phyloP scores from a whole-genome alignment of 1,140 invertebrate species.

The Drosophila cardini region DNA sequence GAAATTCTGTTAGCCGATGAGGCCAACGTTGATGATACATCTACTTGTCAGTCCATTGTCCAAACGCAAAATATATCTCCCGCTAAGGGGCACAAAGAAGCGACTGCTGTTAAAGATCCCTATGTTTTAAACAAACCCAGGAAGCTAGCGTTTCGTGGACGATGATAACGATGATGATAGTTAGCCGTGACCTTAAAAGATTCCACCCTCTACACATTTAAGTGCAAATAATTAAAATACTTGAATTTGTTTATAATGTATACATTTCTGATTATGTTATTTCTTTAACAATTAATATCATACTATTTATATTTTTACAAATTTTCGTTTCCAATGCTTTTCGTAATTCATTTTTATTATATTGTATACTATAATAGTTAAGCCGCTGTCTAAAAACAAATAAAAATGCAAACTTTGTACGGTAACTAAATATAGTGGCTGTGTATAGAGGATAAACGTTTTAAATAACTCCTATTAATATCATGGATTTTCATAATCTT shows the following conservation, averaged over 20 bases:
- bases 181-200: neutral
- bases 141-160: conserved; percentile 30
- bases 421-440: conserved; percentile 12
- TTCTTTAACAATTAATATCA: conserved; percentile 11
- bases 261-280: conserved; percentile 6
- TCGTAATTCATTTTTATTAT: conserved; percentile 31
- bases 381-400: conserved; percentile 50
- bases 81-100: neutral
- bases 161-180: conserved; percentile 20
- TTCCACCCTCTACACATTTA: too few relatives aligned
- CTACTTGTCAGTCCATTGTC: neutral
- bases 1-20: neutral
- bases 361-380: conserved; percentile 36
- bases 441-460: conserved; percentile 32
- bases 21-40: neutral
- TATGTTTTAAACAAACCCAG: conserved; percentile 15
- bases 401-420: conserved; percentile 57
- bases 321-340: conserved; percentile 7
- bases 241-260: conserved; percentile 1
- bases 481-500: conserved; percentile 54
- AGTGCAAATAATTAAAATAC: neutral
- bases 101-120: neutral
- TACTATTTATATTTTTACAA: neutral
- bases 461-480: conserved; percentile 49
- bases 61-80: neutral